Evolutionary conservation across 2,888 invertebrate species (phyloP), one percentile per base, ranked within the genome.

Genomic region (Chymomyza caudatula): DNA sequence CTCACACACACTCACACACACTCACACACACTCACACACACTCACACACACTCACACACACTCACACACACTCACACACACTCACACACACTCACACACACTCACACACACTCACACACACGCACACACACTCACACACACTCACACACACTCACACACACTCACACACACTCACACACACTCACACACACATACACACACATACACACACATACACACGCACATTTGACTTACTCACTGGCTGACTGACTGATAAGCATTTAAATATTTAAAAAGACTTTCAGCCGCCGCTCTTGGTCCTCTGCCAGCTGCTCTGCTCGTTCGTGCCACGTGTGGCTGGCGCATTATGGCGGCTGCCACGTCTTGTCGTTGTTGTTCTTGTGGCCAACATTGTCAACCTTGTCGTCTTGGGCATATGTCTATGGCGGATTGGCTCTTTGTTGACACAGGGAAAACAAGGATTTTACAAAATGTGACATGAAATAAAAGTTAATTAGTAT

Each of bases 401-500:
- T 37, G 29, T 37, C 29, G 54, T 15, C 29, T 47, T 58, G 69
- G 73, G 73, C 15, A 61, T 51, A 19, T 47, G 17, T 47, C 29
- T 37, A 8, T 29, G 6, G 6, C 8, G 29, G 29, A 4, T 8
- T 29, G 29, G 11, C 11, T 57, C 54, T 52, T 43, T 44, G 57
- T 20, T 19, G 15, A 19, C 23, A 17, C 49, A 53, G 51, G 25
- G 49, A 42, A 20, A 19, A n/a, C 43, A 43, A 59, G 52, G 29
- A 37, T 37, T 11, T 37, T 37, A 37, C 29, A 37, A 37, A 37
- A 37, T 37, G 29, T 37, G 29, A 37, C 29, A 49, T 25, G 56
- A 57, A 59, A 66, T 73, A 64, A 76, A 76, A 76, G 61, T 73
- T 76, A 74, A 74, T 74, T 74, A 74, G 47, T 47, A 17, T 61